These are phyloP conservation scores for Pandion haliaetus DNA, from an alignment of 2,113 vertebrate genomes.

Conservation along the genomic window DNA sequence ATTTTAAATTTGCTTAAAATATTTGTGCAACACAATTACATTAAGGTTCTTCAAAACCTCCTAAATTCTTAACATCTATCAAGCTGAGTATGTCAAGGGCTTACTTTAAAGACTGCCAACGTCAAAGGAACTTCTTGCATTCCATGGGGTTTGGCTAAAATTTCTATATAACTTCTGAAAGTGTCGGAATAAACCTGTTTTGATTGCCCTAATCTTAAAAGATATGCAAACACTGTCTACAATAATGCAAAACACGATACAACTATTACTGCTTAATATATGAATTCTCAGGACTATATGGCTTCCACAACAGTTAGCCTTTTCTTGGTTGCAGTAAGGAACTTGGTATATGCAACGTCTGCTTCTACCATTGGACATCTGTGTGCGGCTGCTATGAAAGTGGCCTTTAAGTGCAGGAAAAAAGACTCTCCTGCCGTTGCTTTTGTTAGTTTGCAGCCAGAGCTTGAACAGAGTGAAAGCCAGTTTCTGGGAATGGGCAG, in stretches of 20 bases:
- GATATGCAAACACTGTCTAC: neutral
- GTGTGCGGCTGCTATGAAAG: neutral
- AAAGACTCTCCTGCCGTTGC: neutral
- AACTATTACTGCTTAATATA: neutral
- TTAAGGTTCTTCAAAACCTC: neutral
- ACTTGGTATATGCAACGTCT: neutral
- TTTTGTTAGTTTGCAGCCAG: neutral
- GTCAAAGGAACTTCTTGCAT: neutral
- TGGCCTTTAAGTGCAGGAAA: neutral
- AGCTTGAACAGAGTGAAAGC: neutral
- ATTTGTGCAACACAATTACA: neutral
- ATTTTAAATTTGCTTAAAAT: neutral
- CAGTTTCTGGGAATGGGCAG: neutral
- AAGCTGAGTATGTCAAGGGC: neutral
- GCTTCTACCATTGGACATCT: neutral
- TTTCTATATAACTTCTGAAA: neutral
- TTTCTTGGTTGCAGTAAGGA: neutral
- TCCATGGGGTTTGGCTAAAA: neutral
- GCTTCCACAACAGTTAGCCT: neutral
- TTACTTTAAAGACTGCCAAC: neutral
- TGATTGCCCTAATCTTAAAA: neutral
- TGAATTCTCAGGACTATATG: neutral
- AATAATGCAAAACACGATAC: neutral
- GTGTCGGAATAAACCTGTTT: neutral
- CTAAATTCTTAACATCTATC: neutral